phyloP scores from a whole-genome alignment of 1,140 invertebrate genomes.

The Drosophila sturtevanti region DNA sequence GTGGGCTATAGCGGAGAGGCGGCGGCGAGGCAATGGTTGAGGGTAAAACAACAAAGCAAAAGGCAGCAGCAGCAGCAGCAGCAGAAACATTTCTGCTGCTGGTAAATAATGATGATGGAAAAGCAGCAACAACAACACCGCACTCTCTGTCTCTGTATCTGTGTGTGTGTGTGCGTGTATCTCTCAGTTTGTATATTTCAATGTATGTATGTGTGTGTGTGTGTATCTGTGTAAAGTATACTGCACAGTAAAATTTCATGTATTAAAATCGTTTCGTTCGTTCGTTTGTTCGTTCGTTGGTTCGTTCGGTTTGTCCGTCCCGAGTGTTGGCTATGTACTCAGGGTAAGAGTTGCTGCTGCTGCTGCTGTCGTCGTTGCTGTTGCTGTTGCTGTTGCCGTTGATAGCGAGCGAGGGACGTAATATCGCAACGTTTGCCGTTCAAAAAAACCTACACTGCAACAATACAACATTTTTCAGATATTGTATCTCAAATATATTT shows the following conservation, averaged over 20 bases:
- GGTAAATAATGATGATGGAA: constrained; percentile 79
- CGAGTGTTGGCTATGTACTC: constrained; percentile 42
- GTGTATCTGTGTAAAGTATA: constrained; percentile 30
- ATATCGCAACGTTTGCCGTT: constrained; percentile 80
- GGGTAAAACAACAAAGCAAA: constrained; percentile 78
- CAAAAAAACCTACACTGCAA: constrained; percentile 39
- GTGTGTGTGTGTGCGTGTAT: constrained; percentile 12
- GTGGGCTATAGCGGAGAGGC: constrained; percentile 48
- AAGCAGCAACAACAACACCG: constrained; percentile 28
- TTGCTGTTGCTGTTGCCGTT: constrained; percentile 42
- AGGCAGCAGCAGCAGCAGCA: constrained; percentile 16
- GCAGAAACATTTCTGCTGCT: constrained; percentile 53
- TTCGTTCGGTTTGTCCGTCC: constrained; percentile 14
- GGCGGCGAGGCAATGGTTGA: constrained; percentile 46
- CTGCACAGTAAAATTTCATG: constrained; percentile 61
- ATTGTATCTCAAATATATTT: neutral
- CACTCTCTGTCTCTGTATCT: constrained; percentile 27
- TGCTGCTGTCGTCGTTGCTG: constrained; percentile 11
- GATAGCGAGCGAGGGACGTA: constrained; percentile 74
- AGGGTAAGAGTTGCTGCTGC: constrained; percentile 50
- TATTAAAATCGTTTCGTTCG: constrained; percentile 57
- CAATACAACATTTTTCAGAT: neutral
- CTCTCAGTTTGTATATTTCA: constrained; percentile 20
- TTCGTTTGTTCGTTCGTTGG: constrained; percentile 27
- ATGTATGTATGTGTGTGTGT: constrained; percentile 31